Evolutionary conservation across 2,797 vertebrate species (phyloP), one percentile per base, ranked within the genome.

Genomic region (Bryconaethiops microstoma): DNA sequence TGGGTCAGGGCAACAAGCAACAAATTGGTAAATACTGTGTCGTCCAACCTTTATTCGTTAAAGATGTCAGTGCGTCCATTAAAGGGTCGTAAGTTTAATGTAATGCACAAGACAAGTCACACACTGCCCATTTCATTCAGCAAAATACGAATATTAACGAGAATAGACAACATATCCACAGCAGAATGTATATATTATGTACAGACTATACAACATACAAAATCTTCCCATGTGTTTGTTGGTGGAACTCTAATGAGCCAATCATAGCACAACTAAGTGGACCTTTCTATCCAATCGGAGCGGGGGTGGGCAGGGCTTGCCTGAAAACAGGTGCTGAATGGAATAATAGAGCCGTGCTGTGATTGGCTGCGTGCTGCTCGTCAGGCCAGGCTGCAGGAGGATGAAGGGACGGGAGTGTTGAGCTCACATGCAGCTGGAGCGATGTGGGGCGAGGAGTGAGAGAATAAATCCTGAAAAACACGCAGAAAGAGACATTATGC

Each of bases 341-440:
- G 17, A 67, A 23, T 19, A 40, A 8, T 16, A 1, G 9, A 42
- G 64, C 9, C 17, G 7, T 10, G 35, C 5, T 21, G 7, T 68
- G 76, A 79, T 79, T 70, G 71, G 76, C 42, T 70, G 71, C 72
- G 70, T 71, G 55, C n/a, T 64, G 72, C 72, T 83, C 74, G 77
- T 63, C 77, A 76, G 75, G 59, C 8, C 79, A 54, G 71, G 72
- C 65, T 68, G 65, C 40, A 83, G 81, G 81, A 83, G 81, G 77
- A 83, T 79, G 81, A 79, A 83, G 81, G 57, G 76, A 50, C 64
- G 63, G 71, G 75, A 70, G 81, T 79, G 81, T 83, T 75, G 16
- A 70, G 55, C 52, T 64, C 77, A 64, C 45, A 75, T 63, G 76
- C 71, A 78, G 64, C 57, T 48, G 13, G 65, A 21, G 77, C 55